Evolutionary conservation across 1,140 invertebrate genomes (phyloP), one percentile per base, ranked within the genome.

Genomic region (Euwallacea similis): DNA sequence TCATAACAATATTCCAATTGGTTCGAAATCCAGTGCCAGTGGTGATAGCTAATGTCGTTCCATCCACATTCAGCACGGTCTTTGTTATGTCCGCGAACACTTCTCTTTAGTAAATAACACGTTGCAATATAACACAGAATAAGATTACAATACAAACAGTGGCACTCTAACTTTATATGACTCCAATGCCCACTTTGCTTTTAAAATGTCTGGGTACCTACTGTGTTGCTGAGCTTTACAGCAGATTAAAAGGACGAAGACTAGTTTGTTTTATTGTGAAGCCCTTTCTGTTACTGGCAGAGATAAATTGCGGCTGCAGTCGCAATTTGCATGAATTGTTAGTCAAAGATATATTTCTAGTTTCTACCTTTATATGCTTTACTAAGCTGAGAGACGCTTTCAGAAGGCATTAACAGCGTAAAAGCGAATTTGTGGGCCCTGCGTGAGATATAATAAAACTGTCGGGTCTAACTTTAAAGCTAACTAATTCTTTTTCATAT

Each of bases 301-400:
- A 58, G 55, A 58, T 58, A 58, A 58, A 58, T 58, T 58, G 55
- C 7, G 55, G 21, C 6, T 16, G 21, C 55, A 41, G 55, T 58
- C 21, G 55, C 55, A 58, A 58, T 33, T 58, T 58, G 55, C 55
- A 58, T 58, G 55, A 58, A 58, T 58, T 58, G 55, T 58, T 58
- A 41, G 55, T 58, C 13, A 58, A 58, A 58, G 55, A 58, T 58
- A 58, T 11, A 13, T 50, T 50, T 50, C 46, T 13, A 50, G 46
- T 50, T 50, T 50, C 46, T 13, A 50, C 46, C 46, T 50, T 50
- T 50, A 13, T 50, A 13, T 50, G 46, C 13, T 50, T 33, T 33
- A 33, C 21, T 33, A 10, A 50, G 46, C 46, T 11, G 46, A 50
- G 21, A 50, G 46, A 50, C 13, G 2, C 46, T 50, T 50, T 50